These are phyloP conservation scores for Picus viridis DNA, from an alignment of 2,797 vertebrate species.

Conservation along the genomic window DNA sequence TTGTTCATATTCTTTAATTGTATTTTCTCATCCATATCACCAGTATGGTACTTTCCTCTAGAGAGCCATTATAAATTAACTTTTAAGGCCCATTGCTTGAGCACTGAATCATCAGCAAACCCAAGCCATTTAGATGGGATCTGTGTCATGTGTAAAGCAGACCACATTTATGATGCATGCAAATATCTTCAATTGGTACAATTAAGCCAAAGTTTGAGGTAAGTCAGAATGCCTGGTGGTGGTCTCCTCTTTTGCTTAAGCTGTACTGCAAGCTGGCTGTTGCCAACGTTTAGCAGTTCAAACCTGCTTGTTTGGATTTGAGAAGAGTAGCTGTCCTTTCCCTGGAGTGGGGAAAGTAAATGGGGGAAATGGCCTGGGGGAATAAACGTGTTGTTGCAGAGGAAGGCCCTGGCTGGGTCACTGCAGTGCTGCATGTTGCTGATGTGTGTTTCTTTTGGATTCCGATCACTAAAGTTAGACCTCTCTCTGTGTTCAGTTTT, in stretches of 20 bases:
- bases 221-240: neutral
- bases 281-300: neutral
- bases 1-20: neutral
- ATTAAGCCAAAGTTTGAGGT: neutral
- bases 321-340: neutral
- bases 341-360: neutral
- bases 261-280: neutral
- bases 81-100: neutral
- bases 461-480: neutral
- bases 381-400: neutral
- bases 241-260: neutral
- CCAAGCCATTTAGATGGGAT: neutral
- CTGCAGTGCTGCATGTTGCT: fast-evolving
- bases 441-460: neutral
- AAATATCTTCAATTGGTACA: neutral
- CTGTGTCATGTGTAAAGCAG: neutral
- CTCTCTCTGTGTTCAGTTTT: neutral
- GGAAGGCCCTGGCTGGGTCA: neutral
- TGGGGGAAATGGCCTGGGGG: neutral
- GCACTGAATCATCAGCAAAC: neutral
- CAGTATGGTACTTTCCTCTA: neutral
- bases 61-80: constrained; percentile 18
- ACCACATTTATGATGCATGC: neutral
- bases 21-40: neutral
- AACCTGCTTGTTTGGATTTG: neutral